phyloP scores from a whole-genome alignment of 2,888 invertebrate genomes.

The Catocala sponsa region DNA sequence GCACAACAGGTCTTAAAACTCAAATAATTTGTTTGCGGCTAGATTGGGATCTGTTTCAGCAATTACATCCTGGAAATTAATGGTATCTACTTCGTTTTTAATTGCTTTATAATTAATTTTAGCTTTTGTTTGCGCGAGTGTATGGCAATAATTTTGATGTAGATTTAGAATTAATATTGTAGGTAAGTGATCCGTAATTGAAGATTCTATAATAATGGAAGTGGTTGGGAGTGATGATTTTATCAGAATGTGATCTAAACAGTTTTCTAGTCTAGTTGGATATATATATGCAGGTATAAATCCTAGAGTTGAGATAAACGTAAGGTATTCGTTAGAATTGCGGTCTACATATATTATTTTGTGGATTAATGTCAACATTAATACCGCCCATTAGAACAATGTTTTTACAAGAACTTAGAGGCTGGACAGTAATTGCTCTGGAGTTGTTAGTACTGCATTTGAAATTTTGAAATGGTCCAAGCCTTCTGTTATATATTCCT shows the following conservation, averaged over 20 bases:
- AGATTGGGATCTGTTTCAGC: not conserved
- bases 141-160: no score
- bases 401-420: not conserved
- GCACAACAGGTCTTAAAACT: not conserved
- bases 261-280: conserved; percentile 1
- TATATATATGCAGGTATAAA: not conserved
- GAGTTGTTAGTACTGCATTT: no score
- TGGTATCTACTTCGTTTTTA: not conserved
- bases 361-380: not conserved
- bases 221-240: not conserved
- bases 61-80: not conserved
- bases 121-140: no score
- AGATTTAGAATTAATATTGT: no score
- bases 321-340: not conserved
- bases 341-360: not conserved
- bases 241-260: not conserved
- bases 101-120: not conserved
- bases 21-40: not conserved
- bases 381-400: no score
- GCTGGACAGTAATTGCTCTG: not conserved
- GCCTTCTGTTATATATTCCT: no score
- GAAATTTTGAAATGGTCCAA: no score
- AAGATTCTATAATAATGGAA: not conserved
- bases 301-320: not conserved
- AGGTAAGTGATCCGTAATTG: not conserved